A percentile compares a stretch with the other conserved stretches of the same genome.
Conservation (phyloP, 2,888 invertebrate genomes). For the Drosophila meridiana region DNA sequence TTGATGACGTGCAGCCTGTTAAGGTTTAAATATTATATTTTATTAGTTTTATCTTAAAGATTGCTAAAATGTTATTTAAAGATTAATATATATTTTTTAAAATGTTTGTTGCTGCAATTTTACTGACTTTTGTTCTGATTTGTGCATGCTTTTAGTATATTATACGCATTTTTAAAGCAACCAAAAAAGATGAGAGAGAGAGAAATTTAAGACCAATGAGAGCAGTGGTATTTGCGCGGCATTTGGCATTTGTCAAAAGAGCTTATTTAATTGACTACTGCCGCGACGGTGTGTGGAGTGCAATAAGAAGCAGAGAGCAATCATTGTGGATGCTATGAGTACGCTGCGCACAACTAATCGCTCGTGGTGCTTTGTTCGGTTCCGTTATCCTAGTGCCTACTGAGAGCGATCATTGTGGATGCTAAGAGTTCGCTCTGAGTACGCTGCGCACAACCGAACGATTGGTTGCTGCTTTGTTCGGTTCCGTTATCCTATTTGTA, state of each 20-base stretch:
- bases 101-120: neutral
- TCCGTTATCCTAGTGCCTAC: neutral
- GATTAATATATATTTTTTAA: neutral
- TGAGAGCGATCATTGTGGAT: conserved; percentile 2
- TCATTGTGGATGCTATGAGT: neutral
- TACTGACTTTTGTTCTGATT: neutral
- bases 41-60: neutral
- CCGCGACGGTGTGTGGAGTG: neutral
- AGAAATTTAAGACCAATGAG: neutral
- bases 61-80: neutral
- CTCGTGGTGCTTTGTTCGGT: neutral
- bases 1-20: neutral
- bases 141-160: neutral
- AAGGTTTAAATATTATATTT: neutral
- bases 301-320: neutral
- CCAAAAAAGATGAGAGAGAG: neutral
- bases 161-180: too few relatives aligned
- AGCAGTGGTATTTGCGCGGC: neutral
- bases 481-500: neutral
- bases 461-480: neutral
- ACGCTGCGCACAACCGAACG: too few relatives aligned
- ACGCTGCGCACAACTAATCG: too few relatives aligned
- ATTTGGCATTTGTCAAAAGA: neutral
- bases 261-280: neutral
- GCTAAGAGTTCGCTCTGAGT: too few relatives aligned